Percentiles rank a stretch among this genome's conserved stretches.
Evolutionary conservation across 2,113 vertebrate species (phyloP).

Genomic region (Geococcyx californianus): DNA sequence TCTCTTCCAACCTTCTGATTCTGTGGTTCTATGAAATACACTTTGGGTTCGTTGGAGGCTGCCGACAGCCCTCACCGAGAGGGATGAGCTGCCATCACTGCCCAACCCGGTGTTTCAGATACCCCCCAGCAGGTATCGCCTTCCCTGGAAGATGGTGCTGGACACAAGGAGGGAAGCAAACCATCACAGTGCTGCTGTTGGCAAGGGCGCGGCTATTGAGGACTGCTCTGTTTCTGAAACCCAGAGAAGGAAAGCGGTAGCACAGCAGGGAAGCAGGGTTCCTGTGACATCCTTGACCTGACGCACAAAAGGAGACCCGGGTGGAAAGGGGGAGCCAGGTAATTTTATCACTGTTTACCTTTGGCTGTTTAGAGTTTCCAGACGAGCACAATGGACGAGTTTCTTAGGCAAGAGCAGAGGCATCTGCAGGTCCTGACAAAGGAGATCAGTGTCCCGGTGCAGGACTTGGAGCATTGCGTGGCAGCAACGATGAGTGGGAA

Average conservation of each 20-base stretch:
- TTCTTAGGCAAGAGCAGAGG: background rate
- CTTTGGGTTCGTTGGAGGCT: background rate
- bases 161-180: background rate
- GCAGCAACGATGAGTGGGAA: rapidly evolving
- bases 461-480: background rate
- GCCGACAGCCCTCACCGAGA: background rate
- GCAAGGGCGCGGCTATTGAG: background rate
- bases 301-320: slow-evolving; percentile 51
- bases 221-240: slow-evolving; percentile 43
- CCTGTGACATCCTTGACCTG: background rate
- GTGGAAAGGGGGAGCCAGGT: slow-evolving; percentile 53
- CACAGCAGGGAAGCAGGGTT: slow-evolving; percentile 12
- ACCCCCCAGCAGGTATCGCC: background rate
- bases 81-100: background rate
- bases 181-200: background rate
- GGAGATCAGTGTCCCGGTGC: background rate
- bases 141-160: background rate
- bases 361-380: background rate
- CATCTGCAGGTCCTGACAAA: background rate
- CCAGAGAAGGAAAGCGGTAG: slow-evolving; percentile 48
- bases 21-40: too few relatives aligned
- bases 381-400: background rate
- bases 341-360: slow-evolving; percentile 54
- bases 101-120: background rate
- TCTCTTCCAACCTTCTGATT: too few relatives aligned